These are phyloP conservation scores for Boloria euphrosyne DNA, from an alignment of 2,888 invertebrate species.

Conservation along the genomic window DNA sequence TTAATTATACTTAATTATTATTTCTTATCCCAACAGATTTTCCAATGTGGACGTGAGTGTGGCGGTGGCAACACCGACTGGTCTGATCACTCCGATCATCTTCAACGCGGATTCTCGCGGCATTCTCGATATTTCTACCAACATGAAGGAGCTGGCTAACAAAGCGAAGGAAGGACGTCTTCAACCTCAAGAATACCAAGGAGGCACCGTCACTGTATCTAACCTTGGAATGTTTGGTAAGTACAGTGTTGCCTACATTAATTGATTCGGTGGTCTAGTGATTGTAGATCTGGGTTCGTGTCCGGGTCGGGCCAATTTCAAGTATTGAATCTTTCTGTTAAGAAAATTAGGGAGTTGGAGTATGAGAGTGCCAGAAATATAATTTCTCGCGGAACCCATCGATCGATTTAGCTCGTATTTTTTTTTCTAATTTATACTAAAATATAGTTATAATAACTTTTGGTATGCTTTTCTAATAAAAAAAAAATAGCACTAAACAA, in stretches of 20 bases:
- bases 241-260: constrained; percentile 34
- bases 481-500: too few species aligned
- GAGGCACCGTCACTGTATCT: constrained; percentile 96
- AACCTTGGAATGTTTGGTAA: constrained; percentile 96
- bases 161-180: constrained; percentile 95
- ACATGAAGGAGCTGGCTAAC: constrained; percentile 89
- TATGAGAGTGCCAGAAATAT: too few species aligned
- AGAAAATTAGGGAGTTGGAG: too few species aligned
- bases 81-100: constrained; percentile 98
- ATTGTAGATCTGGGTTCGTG: too few species aligned
- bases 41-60: constrained; percentile 97
- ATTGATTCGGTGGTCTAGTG: not conserved
- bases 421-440: too few species aligned
- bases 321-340: too few species aligned
- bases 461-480: too few species aligned
- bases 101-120: constrained; percentile 96
- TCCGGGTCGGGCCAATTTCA: too few species aligned
- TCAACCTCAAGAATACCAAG: constrained; percentile 97
- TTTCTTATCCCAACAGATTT: constrained; percentile 81
- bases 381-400: too few species aligned
- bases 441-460: too few species aligned
- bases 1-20: too few species aligned
- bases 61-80: constrained; percentile 97
- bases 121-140: constrained; percentile 89
- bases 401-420: too few species aligned